phyloP scores from a whole-genome alignment of 2,113 vertebrate genomes.

The Oreotrochilus melanogaster region DNA sequence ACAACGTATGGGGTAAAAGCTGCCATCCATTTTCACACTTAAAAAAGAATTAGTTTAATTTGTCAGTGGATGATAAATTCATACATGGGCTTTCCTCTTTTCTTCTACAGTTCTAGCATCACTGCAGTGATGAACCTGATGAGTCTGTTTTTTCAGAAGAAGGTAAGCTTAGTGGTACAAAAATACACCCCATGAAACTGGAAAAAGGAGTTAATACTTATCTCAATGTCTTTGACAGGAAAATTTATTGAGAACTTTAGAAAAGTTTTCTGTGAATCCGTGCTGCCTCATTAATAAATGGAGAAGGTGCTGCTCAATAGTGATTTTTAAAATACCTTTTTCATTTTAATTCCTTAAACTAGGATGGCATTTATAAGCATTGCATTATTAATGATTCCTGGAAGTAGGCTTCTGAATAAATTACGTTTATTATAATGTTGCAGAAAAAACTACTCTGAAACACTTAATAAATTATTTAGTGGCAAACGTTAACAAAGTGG shows the following conservation, averaged over 20 bases:
- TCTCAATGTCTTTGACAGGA: slow-evolving; percentile 53
- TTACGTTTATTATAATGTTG: not conserved
- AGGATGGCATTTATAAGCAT: slow-evolving; percentile 14
- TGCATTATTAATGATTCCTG: slow-evolving; percentile 11
- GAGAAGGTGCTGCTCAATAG: not conserved
- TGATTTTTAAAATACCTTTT: not conserved
- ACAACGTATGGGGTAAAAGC: not conserved
- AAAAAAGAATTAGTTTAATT: not conserved
- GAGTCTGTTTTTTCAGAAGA: slow-evolving; percentile 34
- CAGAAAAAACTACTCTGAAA: not conserved
- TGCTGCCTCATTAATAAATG: slow-evolving; percentile 55
- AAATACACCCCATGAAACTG: slow-evolving; percentile 3
- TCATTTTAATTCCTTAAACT: not conserved
- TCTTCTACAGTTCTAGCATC: not conserved
- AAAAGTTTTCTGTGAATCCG: slow-evolving; percentile 22
- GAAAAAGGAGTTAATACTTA: slow-evolving; percentile 21
- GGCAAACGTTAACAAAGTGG: not conserved
- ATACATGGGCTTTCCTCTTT: not conserved
- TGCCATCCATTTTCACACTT: not conserved
- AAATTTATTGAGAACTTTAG: slow-evolving; percentile 35
- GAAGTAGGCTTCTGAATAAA: slow-evolving; percentile 24
- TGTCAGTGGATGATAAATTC: not conserved
- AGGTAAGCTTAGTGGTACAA: slow-evolving; percentile 20
- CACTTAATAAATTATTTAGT: slow-evolving; percentile 21
- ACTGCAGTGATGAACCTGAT: not conserved